A percentile compares a stretch with the other conserved stretches of the same genome.
Conservation (phyloP, 1,140 invertebrate genomes). For the Riptortus pedestris region DNA sequence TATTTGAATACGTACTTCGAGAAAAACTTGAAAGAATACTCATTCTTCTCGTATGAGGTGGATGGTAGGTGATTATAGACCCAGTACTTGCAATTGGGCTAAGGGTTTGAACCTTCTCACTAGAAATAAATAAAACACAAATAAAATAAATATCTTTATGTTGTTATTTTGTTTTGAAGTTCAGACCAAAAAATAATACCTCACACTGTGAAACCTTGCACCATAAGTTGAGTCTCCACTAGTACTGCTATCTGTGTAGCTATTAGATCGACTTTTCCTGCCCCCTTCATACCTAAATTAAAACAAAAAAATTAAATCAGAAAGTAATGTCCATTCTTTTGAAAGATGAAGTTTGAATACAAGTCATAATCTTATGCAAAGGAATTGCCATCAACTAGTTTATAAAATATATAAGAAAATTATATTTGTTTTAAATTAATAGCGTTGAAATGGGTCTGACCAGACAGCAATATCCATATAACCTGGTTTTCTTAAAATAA, state of each 20-base stretch:
- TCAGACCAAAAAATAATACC: constrained; percentile 11
- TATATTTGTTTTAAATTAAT: too few relatives aligned
- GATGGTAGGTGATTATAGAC: constrained; percentile 35
- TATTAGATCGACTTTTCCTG: constrained; percentile 30
- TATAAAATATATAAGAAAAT: too few relatives aligned
- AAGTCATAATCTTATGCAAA: too few relatives aligned
- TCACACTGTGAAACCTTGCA: constrained; percentile 24
- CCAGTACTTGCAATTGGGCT: constrained; percentile 68
- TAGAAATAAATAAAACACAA: constrained; percentile 34
- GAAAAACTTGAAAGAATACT: constrained; percentile 28
- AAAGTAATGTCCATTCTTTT: too few relatives aligned
- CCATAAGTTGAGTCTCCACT: constrained; percentile 53
- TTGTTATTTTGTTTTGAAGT: neutral
- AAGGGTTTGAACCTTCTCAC: constrained; percentile 57
- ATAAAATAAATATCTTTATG: constrained; percentile 1
- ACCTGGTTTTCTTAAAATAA: too few relatives aligned
- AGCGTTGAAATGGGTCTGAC: too few relatives aligned
- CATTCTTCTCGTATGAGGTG: constrained; percentile 41
- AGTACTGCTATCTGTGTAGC: constrained; percentile 61
- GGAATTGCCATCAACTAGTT: too few relatives aligned
- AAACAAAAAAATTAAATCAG: neutral
- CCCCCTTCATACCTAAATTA: constrained; percentile 15
- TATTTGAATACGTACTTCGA: constrained; percentile 23
- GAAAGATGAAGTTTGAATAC: too few relatives aligned
- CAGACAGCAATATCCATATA: too few relatives aligned